phyloP scores from a whole-genome alignment of 2,888 invertebrate species.

The Cephus pulcher region DNA sequence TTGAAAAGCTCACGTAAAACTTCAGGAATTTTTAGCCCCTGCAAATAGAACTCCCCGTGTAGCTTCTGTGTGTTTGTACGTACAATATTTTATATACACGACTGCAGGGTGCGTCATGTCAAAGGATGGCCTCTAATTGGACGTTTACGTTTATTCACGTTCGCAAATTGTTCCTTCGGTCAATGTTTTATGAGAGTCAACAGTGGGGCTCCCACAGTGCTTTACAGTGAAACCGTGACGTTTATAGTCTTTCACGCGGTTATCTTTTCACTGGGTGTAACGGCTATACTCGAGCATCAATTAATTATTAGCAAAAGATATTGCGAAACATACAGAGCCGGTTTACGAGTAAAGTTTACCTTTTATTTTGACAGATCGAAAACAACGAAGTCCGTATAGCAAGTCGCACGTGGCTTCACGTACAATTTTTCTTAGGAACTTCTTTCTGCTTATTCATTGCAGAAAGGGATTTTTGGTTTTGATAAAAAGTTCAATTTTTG shows the following conservation, averaged over 20 bases:
- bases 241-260: neutral
- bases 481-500: no score
- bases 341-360: neutral
- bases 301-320: neutral
- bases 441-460: no score
- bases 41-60: neutral
- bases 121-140: slow-evolving; percentile 41
- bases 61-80: neutral
- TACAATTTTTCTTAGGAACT: neutral
- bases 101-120: slow-evolving; percentile 19
- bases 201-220: neutral
- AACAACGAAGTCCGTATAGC: neutral
- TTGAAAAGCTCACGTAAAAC: neutral
- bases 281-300: neutral
- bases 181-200: neutral
- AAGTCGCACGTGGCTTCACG: neutral
- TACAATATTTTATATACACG: neutral
- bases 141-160: slow-evolving; percentile 41
- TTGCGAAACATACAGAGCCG: neutral
- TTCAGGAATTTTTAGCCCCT: neutral
- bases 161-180: slow-evolving; percentile 28
- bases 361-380: neutral
- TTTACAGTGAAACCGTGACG: neutral
- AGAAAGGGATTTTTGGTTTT: no score
- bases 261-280: neutral